A percentile compares a stretch with the other conserved stretches of the same genome.
phyloP scores from a whole-genome alignment of 2,888 invertebrate genomes.

The Hyposoter dolosus region DNA sequence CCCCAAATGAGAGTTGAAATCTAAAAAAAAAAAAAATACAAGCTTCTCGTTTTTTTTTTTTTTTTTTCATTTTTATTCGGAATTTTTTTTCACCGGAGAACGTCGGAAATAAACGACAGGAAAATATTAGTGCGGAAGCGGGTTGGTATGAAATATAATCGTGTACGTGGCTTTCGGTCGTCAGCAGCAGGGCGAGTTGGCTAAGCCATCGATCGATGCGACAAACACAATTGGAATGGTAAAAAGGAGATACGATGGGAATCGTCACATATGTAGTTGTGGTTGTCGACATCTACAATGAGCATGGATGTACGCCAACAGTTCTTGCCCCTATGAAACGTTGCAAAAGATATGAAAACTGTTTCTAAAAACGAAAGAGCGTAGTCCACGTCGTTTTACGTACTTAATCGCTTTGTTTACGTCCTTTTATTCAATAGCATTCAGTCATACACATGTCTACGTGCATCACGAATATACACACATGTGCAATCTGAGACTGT shows the following conservation, averaged over 20 bases:
- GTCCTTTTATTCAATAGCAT: conserved; percentile 1
- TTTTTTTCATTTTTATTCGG: not conserved
- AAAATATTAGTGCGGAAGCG: not conserved
- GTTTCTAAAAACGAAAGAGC: not conserved
- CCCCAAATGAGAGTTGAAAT: too few relatives aligned
- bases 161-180: conserved; percentile 67
- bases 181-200: conserved; percentile 18
- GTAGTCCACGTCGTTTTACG: not conserved
- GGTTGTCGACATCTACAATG: conserved; percentile 64
- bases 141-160: not conserved
- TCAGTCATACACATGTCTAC: not conserved
- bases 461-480: conserved; percentile 8
- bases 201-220: conserved; percentile 56
- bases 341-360: conserved; percentile 7
- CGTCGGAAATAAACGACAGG: not conserved
- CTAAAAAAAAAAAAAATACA: not conserved
- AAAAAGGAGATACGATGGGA: conserved; percentile 48
- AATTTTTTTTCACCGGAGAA: not conserved
- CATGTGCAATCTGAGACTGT: not conserved
- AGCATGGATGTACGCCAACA: conserved; percentile 58
- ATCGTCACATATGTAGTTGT: conserved; percentile 46
- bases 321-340: conserved; percentile 29
- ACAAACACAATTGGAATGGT: conserved; percentile 68
- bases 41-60: not conserved
- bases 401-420: not conserved